Conservation (phyloP, 2,888 invertebrate species). For the Apeira syringaria region DNA sequence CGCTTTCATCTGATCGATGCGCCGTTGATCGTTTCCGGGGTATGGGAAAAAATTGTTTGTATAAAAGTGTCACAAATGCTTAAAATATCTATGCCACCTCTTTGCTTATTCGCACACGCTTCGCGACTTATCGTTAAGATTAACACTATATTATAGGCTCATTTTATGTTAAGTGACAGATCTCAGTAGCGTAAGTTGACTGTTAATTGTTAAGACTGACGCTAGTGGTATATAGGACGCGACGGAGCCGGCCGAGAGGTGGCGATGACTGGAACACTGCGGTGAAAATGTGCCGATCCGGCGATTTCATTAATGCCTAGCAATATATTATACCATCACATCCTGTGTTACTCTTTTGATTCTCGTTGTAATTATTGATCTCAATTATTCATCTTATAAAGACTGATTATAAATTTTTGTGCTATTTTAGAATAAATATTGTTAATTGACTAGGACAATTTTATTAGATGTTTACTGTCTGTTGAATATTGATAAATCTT, state of each 20-base stretch:
- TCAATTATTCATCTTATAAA: constrained; percentile 30
- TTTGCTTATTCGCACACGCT: constrained; percentile 26
- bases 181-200: constrained; percentile 44
- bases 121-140: constrained; percentile 28
- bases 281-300: constrained; percentile 28
- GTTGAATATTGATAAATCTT: constrained; percentile 66
- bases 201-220: constrained; percentile 56
- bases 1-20: constrained; percentile 26
- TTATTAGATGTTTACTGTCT: constrained; percentile 63
- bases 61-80: constrained; percentile 18
- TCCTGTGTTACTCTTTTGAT: constrained; percentile 19
- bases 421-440: constrained; percentile 47
- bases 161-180: constrained; percentile 28
- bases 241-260: constrained; percentile 34
- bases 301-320: constrained; percentile 26
- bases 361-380: constrained; percentile 36
- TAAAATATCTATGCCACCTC: constrained; percentile 28
- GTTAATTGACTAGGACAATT: constrained; percentile 48
- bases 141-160: constrained; percentile 27
- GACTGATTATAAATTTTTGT: constrained; percentile 37
- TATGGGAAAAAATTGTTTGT: constrained; percentile 25
- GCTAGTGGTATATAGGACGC: constrained; percentile 44
- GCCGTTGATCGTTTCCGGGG: constrained; percentile 24
- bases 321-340: constrained; percentile 19
- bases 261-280: constrained; percentile 31